Base-by-base conservation (phyloP, 2,888 invertebrate species). In the Melieria picta region DNA sequence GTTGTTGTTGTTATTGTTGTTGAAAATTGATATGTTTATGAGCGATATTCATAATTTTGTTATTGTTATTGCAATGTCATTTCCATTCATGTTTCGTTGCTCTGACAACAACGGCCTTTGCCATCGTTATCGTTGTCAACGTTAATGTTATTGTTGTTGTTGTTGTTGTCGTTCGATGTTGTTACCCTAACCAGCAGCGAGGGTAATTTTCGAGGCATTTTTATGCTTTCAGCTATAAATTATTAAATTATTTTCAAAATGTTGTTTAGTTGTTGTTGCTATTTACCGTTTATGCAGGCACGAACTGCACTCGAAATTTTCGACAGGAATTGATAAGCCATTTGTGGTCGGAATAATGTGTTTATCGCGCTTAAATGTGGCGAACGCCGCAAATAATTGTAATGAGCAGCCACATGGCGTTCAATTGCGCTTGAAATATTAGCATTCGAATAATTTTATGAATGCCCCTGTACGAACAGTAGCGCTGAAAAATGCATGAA, bases 21-120 rank as follows among this genome's bases (percentile, higher is more conserved):
- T 16, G 56, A 11, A 55, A 57, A 65, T 58, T 57, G 50, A 60
- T 70, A 45, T 60, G 46, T 70, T 70, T 70, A 65, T 45, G 58
- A 65, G 47, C 46, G 11, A 30, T 65, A 43, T 60, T 52, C 52
- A 70, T 65, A 60, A 60, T 64, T 45, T 61, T 45, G 50, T 43
- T 65, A 46, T 65, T 65, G 65, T 64, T 64, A 11, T 52, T 48
- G 6, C 52, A 63, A 50, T 50, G 13, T 46, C 30, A 30, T 30
- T 30, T 30, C 30, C 30, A 30, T 30, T 30, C 30, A 30, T 30
- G 30, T 30, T 30, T 30, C 30, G 30, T 30, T 30, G 30, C 30
- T 30, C 30, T 30, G 30, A 30, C 30, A 30, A 30, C 30, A 30
- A 30, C 30, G 30, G 30, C 30, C 3, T 2, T 30, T 30, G 30